Base-by-base conservation (phyloP, 1,140 invertebrate genomes). In the Macrosteles quadrilineatus region DNA sequence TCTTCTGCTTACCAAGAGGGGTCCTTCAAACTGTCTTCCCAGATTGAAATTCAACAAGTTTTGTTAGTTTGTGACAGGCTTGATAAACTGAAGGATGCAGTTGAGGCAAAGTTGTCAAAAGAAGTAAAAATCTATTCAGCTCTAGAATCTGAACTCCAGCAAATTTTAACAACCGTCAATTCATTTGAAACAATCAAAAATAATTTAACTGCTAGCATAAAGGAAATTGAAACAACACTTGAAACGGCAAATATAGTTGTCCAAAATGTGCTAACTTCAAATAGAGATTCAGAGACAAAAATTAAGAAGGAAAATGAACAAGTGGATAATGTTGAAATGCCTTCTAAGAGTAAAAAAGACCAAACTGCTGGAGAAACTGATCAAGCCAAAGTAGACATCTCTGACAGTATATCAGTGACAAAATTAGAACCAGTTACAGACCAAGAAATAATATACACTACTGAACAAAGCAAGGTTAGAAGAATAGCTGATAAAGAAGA, bases 241-340 rank as follows among this genome's bases (percentile, higher is more conserved):
- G 14, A 14, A 4, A 36, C 14, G 14, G 32, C 4, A 36, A 36
- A 14, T 36, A 14, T 36, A 6, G 4, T 6, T 4, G 32, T 36
- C 32, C 32, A 36, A 14, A 36, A 36, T 6, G 32, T 36, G n/a
- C n/a, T n/a, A n/a, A n/a, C n/a, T n/a, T n/a, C n/a, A 53, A 67
- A 32, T 53, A 74, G 71, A 68, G 66, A 69, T 55, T 21, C 36
- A 74, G 72, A 59, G 73, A 65, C 65, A 74, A 19, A 70, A 73
- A 59, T 71, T 70, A 69, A 53, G 67, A 62, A 73, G 75, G 68
- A 71, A 77, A 72, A 67, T 73, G 63, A 72, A 76, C 72, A 64
- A 70, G 65, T 64, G 72, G 62, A 69, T 73, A 53, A 19, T 19
- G 21, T 50, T n/a, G 47, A 23, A 50, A 23, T 19, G 47, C 9